Conservation (phyloP, 2,797 vertebrate genomes). For the Melanotaenia boesemani region DNA sequence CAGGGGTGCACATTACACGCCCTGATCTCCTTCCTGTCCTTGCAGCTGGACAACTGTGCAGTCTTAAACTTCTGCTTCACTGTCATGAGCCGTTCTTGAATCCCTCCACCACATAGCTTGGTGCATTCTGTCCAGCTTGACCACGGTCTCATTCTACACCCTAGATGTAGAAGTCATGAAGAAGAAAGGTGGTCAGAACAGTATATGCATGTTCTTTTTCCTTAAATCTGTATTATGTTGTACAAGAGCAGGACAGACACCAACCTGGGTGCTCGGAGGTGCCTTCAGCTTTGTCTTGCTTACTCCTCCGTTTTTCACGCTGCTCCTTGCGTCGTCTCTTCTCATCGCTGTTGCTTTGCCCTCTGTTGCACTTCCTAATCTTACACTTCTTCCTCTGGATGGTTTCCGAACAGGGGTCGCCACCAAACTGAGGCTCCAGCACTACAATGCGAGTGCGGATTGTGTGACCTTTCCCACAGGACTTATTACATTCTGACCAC, state of each 20-base stretch:
- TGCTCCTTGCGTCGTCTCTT: conserved; percentile 93
- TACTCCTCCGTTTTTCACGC: conserved; percentile 90
- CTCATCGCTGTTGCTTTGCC: conserved; percentile 86
- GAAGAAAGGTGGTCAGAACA: background rate
- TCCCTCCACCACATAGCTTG: conserved; percentile 93
- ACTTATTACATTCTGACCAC: conserved; percentile 98
- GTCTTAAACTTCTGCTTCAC: conserved; percentile 96
- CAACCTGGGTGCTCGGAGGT: conserved; percentile 90
- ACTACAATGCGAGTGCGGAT: conserved; percentile 93
- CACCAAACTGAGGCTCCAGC: conserved; percentile 96
- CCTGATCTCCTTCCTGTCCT: conserved; percentile 98
- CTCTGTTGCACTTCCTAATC: conserved; percentile 91
- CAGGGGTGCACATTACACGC: conserved; percentile 98
- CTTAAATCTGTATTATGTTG: background rate
- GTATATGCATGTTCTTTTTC: background rate
- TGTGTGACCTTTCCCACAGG: conserved; percentile 97
- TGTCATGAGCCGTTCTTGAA: conserved; percentile 96
- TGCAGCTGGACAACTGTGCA: conserved; percentile 94
- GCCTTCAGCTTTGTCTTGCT: conserved; percentile 83
- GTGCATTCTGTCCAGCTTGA: conserved; percentile 96
- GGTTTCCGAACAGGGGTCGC: conserved; percentile 90
- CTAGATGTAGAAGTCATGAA: conserved; percentile 58
- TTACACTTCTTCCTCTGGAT: conserved; percentile 95
- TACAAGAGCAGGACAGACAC: accelerated
- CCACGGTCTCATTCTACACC: conserved; percentile 97